Conservation (phyloP, 2,888 invertebrate genomes). For the Rhagium mordax region DNA sequence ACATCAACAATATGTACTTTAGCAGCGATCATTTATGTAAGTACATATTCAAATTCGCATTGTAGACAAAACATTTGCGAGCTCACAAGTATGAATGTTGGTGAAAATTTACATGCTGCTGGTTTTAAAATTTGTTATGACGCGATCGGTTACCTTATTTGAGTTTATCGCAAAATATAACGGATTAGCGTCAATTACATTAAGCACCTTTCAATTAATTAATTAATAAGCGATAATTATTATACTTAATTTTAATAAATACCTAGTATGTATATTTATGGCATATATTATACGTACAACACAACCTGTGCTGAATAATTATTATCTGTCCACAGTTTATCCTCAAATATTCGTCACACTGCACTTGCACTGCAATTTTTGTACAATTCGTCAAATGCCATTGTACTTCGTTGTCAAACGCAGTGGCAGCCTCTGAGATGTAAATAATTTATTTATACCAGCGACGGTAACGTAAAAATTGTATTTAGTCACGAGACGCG, state of each 20-base stretch:
- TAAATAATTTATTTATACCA: not conserved
- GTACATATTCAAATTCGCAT: too few relatives aligned
- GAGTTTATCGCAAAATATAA: too few relatives aligned
- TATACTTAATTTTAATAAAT: not conserved
- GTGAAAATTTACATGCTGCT: too few relatives aligned
- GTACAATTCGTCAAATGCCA: not conserved
- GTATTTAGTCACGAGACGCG: not conserved
- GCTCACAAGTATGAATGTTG: too few relatives aligned
- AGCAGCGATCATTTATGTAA: too few relatives aligned
- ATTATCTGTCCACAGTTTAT: not conserved
- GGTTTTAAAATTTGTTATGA: too few relatives aligned
- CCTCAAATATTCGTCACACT: too few relatives aligned
- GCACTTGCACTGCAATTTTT: too few relatives aligned
- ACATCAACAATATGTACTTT: too few relatives aligned
- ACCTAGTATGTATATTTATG: not conserved
- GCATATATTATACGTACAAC: not conserved
- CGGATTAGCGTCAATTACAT: not conserved
- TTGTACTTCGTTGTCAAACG: not conserved
- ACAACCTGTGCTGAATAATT: not conserved
- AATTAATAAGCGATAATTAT: not conserved
- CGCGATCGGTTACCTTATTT: too few relatives aligned
- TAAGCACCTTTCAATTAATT: not conserved
- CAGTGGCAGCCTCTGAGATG: not conserved
- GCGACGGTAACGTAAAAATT: not conserved
- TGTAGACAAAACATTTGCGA: too few relatives aligned